These are phyloP conservation scores for Trichogramma pretiosum DNA, from an alignment of 1,140 invertebrate genomes.

Conservation along the genomic window DNA sequence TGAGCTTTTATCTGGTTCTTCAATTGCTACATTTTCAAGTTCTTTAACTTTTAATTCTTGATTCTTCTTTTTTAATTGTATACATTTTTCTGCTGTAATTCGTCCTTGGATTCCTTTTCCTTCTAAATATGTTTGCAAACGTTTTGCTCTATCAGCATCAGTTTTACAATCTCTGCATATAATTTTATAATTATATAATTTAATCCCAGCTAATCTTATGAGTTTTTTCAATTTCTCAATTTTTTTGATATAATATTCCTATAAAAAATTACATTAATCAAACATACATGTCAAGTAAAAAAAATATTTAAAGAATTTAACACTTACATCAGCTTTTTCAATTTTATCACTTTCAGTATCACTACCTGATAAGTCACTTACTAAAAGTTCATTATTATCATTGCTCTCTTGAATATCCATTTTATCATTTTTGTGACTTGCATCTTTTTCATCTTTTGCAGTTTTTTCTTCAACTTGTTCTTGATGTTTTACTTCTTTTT, in stretches of 20 bases:
- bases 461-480: conserved; percentile 15
- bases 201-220: conserved; percentile 31
- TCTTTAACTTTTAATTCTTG: conserved; percentile 24
- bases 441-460: conserved; percentile 12
- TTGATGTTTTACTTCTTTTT: conserved; percentile 18
- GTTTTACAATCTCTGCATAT: conserved; percentile 31
- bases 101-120: conserved; percentile 31
- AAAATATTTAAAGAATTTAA: conserved; percentile 1
- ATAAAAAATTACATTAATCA: conserved; percentile 9
- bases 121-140: conserved; percentile 29
- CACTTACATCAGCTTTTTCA: conserved; percentile 15
- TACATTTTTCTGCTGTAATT: conserved; percentile 36
- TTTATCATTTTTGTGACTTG: conserved; percentile 8
- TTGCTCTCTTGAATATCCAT: not conserved
- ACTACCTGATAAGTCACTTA: conserved; percentile 12
- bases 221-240: conserved; percentile 32
- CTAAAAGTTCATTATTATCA: conserved; percentile 14
- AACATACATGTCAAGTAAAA: not conserved
- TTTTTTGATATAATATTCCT: conserved; percentile 18
- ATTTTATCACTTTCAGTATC: conserved; percentile 14
- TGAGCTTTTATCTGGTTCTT: no score
- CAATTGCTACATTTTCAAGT: conserved; percentile 29
- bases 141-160: conserved; percentile 25
- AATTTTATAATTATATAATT: conserved; percentile 28
- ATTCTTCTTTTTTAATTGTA: conserved; percentile 27